phyloP scores from a whole-genome alignment of 2,888 invertebrate genomes.

The Entomobrya multifasciata region DNA sequence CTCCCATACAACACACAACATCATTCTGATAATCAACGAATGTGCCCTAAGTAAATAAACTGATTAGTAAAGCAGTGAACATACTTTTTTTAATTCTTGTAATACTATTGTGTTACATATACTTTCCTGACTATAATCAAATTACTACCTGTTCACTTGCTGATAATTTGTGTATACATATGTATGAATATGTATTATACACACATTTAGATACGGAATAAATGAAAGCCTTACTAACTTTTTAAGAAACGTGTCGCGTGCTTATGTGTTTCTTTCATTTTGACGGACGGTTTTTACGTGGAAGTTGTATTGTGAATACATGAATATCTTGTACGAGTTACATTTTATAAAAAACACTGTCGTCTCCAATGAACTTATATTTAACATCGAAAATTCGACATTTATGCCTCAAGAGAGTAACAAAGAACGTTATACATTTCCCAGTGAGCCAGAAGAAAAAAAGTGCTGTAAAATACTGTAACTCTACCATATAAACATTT shows the following conservation, averaged over 20 bases:
- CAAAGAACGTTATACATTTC: slow-evolving; percentile 24
- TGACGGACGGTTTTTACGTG: slow-evolving; percentile 54
- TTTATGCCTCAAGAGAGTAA: slow-evolving; percentile 23
- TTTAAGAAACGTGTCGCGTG: slow-evolving; percentile 32
- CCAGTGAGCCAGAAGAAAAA: background rate
- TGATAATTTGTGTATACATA: slow-evolving; percentile 9
- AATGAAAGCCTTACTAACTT: background rate
- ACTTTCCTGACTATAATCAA: background rate
- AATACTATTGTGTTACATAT: background rate
- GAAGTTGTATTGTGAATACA: slow-evolving; percentile 10
- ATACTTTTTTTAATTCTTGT: too few species aligned
- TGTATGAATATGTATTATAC: background rate
- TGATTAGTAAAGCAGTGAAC: background rate
- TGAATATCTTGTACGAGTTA: background rate
- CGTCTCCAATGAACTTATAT: background rate
- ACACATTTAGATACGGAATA: too few species aligned
- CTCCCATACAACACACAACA: too few species aligned
- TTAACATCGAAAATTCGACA: background rate
- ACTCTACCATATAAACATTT: slow-evolving; percentile 18
- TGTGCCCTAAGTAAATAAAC: slow-evolving; percentile 22
- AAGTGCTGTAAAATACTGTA: slow-evolving; percentile 5
- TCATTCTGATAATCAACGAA: background rate
- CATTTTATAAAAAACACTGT: slow-evolving; percentile 9
- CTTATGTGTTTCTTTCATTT: slow-evolving; percentile 43
- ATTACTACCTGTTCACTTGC: slow-evolving; percentile 10